These are phyloP conservation scores for Salvator merianae DNA, from an alignment of 2,113 vertebrate genomes.

Conservation along the genomic window DNA sequence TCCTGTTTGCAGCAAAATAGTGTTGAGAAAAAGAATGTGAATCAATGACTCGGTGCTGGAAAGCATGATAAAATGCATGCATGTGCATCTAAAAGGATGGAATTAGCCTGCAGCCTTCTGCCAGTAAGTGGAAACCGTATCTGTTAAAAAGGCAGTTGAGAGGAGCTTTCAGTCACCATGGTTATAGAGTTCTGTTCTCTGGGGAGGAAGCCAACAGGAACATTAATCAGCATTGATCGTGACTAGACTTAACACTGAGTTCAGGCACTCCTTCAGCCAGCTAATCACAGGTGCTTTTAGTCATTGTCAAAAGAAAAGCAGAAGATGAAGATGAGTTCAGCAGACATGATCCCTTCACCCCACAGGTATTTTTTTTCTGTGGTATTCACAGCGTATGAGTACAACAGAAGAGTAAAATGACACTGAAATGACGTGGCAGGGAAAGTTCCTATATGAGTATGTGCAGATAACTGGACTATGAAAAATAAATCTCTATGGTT, in stretches of 20 bases:
- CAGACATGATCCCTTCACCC: background rate
- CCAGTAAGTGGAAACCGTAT: background rate
- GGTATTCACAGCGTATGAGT: no score
- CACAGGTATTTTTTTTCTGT: background rate
- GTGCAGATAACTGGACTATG: no score
- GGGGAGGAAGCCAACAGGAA: background rate
- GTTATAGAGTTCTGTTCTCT: conserved; percentile 7
- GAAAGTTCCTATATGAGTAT: no score
- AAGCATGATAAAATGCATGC: background rate
- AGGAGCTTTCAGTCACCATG: conserved; percentile 18
- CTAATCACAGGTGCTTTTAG: background rate
- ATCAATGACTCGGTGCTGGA: background rate
- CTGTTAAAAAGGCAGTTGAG: background rate
- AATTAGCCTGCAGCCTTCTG: background rate
- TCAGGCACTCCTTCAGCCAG: background rate
- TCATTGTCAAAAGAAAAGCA: background rate
- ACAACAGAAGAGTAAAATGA: no score
- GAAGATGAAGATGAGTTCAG: background rate
- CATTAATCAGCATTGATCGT: conserved; percentile 11
- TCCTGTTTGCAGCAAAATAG: background rate
- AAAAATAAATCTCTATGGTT: no score
- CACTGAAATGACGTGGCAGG: no score
- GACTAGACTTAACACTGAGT: conserved; percentile 5
- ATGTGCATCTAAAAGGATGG: background rate
- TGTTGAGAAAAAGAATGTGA: background rate